Evolutionary conservation across 2,113 vertebrate species (phyloP).

Genomic region (Bubo bubo): DNA sequence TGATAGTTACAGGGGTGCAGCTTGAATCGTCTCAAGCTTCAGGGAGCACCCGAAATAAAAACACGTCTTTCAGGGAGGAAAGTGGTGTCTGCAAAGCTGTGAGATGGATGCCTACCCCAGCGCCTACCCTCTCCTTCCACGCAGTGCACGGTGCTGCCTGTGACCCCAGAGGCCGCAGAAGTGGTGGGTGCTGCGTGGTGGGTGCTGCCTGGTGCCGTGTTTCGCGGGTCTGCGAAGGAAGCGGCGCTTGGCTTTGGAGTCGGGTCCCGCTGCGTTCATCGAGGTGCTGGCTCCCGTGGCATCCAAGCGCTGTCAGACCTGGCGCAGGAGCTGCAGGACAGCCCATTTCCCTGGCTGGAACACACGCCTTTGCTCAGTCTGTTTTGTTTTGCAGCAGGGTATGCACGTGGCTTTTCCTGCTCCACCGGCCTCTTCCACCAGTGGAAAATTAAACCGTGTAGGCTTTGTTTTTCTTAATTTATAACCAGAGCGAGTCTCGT

Average conservation of each 20-base stretch:
- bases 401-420: not conserved
- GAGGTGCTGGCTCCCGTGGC: not conserved
- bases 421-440: not conserved
- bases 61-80: not conserved
- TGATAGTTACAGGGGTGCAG: not conserved
- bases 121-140: too few species aligned
- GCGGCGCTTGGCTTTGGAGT: fast-evolving
- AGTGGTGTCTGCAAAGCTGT: not conserved
- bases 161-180: too few species aligned
- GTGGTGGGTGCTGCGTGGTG: too few species aligned
- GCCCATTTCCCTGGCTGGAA: fast-evolving
- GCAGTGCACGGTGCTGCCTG: too few species aligned
- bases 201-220: fast-evolving
- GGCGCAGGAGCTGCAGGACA: fast-evolving
- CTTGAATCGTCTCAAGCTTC: not conserved
- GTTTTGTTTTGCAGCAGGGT: not conserved
- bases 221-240: not conserved
- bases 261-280: fast-evolving
- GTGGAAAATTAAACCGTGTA: not conserved
- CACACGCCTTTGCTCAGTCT: not conserved
- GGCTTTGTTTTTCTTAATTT: not conserved
- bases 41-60: not conserved
- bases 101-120: not conserved
- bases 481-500: not conserved
- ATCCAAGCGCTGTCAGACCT: not conserved